Conservation (phyloP, 2,888 invertebrate species). For the Cataglyphis rosenhaueri region DNA sequence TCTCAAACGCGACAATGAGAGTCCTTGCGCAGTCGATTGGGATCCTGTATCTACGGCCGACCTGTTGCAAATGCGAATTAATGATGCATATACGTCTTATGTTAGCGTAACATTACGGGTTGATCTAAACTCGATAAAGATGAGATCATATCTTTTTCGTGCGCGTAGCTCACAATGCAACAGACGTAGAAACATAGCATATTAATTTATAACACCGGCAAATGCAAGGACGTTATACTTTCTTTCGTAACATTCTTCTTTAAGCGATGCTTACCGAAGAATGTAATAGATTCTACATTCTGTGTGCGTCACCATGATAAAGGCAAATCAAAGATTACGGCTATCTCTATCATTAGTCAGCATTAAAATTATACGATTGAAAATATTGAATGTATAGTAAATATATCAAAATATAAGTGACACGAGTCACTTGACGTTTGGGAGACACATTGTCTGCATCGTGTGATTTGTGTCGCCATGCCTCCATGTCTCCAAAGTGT, state of each 20-base stretch:
- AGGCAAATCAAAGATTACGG: conserved; percentile 32
- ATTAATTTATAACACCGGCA: conserved; percentile 75
- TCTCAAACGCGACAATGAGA: conserved; percentile 61
- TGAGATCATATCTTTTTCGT: conserved; percentile 66
- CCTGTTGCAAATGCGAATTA: conserved; percentile 80
- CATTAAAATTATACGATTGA: conserved; percentile 23
- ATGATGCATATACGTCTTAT: conserved; percentile 78
- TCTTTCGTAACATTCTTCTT: conserved; percentile 73
- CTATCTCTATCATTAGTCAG: conserved; percentile 30
- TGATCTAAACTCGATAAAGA: conserved; percentile 80
- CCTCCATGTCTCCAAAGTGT: conserved; percentile 30
- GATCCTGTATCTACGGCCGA: conserved; percentile 54
- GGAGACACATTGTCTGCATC: neutral
- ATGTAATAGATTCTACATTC: conserved; percentile 44
- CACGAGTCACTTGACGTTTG: conserved; percentile 1
- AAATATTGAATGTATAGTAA: neutral
- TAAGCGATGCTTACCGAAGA: conserved; percentile 47
- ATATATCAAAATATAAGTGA: conserved; percentile 24
- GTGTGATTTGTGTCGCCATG: conserved; percentile 31
- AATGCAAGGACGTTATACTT: conserved; percentile 74
- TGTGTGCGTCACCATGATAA: conserved; percentile 25
- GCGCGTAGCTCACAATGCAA: conserved; percentile 67
- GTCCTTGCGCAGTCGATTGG: conserved; percentile 32
- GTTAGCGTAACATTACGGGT: conserved; percentile 76
- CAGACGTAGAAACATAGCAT: conserved; percentile 59